Evolutionary conservation across 2,888 invertebrate genomes (phyloP).

Genomic region (Elaeidobius kamerunicus): DNA sequence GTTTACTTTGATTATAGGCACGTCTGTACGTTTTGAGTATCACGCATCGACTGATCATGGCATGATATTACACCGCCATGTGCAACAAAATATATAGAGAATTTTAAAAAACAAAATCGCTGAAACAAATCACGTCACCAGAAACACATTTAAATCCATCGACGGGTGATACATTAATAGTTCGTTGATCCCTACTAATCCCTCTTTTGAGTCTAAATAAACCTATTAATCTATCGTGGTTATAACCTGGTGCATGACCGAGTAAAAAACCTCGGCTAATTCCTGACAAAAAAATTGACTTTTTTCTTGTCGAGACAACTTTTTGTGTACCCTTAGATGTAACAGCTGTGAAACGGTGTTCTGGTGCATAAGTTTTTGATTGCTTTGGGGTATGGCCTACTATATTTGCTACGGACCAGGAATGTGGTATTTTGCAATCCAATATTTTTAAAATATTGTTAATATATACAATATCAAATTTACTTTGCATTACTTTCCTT

Average conservation of each 20-base stretch:
- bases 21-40: too few relatives aligned
- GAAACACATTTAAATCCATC: not conserved
- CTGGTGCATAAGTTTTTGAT: conserved; percentile 19
- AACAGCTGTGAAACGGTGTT: conserved; percentile 24
- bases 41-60: too few relatives aligned
- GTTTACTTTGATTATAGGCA: too few relatives aligned
- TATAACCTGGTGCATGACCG: conserved; percentile 3
- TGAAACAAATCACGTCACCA: not conserved
- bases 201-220: conserved; percentile 2
- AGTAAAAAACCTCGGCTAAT: conserved; percentile 10
- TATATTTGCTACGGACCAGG: too few relatives aligned
- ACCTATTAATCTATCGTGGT: conserved; percentile 7
- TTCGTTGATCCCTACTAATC: not conserved
- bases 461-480: too few relatives aligned
- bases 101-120: not conserved
- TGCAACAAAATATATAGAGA: too few relatives aligned
- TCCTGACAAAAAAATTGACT: conserved; percentile 13
- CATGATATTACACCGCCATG: too few relatives aligned
- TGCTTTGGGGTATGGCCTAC: conserved; percentile 17
- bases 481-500: too few relatives aligned
- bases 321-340: conserved; percentile 19
- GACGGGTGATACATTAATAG: not conserved
- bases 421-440: too few relatives aligned
- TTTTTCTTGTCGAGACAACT: conserved; percentile 17
- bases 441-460: too few relatives aligned